phyloP scores from a whole-genome alignment of 2,113 vertebrate species.

The Pionites leucogaster region DNA sequence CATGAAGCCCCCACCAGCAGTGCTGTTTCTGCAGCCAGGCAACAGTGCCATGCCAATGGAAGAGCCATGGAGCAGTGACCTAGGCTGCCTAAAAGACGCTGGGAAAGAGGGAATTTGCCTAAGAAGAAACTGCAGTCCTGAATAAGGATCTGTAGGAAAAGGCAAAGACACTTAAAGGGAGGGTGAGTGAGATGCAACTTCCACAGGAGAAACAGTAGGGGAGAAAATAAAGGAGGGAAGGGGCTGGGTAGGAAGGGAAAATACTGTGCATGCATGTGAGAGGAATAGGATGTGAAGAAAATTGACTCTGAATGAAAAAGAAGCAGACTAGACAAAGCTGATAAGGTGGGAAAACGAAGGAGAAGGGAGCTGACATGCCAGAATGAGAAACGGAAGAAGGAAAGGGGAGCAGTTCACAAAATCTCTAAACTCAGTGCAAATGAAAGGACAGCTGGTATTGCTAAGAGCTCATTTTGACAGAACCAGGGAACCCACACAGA shows the following conservation, averaged over 20 bases:
- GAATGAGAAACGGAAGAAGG: neutral
- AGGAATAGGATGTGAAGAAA: neutral
- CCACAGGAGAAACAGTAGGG: neutral
- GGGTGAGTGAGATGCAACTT: neutral
- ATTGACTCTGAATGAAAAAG: neutral
- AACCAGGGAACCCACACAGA: neutral
- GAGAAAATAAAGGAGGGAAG: neutral
- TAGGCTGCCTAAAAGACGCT: neutral
- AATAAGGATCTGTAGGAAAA: neutral
- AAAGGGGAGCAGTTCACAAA: neutral
- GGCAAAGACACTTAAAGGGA: neutral
- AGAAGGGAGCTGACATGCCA: neutral
- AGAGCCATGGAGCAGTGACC: neutral
- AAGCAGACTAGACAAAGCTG: neutral
- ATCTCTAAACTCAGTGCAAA: neutral
- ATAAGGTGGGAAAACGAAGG: neutral
- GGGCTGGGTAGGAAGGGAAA: neutral
- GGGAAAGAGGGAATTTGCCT: neutral
- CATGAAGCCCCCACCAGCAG: neutral
- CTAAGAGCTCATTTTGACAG: neutral
- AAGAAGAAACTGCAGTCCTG: neutral
- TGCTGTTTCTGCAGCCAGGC: fast-evolving
- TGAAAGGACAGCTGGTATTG: neutral
- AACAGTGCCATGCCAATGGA: fast-evolving
- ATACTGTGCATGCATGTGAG: neutral